Evolutionary conservation across 2,888 invertebrate genomes (phyloP), one percentile per base, ranked within the genome.

Genomic region (Saturnia pavonia): DNA sequence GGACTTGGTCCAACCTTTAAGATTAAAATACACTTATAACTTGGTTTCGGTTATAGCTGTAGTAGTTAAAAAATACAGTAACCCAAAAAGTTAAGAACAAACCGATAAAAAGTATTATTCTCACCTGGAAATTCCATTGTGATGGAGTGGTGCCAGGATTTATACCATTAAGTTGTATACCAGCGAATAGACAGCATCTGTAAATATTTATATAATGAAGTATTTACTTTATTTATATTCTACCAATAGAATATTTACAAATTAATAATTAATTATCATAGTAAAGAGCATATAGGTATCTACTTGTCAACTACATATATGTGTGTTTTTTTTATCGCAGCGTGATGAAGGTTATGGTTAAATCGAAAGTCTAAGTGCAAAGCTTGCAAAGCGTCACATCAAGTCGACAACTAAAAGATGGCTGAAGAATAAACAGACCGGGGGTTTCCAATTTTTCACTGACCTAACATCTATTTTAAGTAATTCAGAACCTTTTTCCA

Each of bases 111-210:
- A 40, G 2, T 40, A 40, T 8, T 40, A 40, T 19, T 19, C 51
- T 72, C 74, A 90, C 92, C 88, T 93, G 93, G 77, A 91, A 94
- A 80, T 89, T 91, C 96, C 96, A 97, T 80, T 97, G 97, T 0
- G 96, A 96, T 0, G 97, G 97, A 91, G 97, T 96, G n/a, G 96
- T 97, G 82, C 98, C 98, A 0, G 97, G 96, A 86, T 97, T 97
- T 68, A 96, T 96, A 51, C 98, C 98, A 73, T 95, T 95, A 75
- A 98, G 94, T 72, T 96, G 95, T 71, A 98, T 92, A 9, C 98
- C 98, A 45, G 97, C 96, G 82, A 96, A 97, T 19, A 98, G 91
- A 83, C 97, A 97, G 75, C 96, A 96, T 76, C 96, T 94, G 87
- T 94, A 96, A 76, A 68, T 73, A 70, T 51, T 65, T 14, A 69